Evolutionary conservation across 2,888 invertebrate genomes (phyloP), one percentile per base, ranked within the genome.

Genomic region (Biston betularia): DNA sequence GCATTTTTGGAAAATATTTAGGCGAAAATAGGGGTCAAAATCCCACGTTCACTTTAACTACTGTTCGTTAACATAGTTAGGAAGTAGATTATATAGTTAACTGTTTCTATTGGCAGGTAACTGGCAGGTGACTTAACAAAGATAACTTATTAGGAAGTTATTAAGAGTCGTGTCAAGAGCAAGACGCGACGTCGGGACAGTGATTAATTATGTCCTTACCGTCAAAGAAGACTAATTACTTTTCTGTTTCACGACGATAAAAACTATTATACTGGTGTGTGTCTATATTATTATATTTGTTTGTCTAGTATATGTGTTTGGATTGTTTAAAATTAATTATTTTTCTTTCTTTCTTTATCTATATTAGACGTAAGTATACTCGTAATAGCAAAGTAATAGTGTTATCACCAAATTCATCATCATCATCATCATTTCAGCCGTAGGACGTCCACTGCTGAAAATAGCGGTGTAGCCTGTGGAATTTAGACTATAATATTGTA

Each of bases 161-260:
- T 64, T 64, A 48, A 42, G 53, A 57, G 45, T 62, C 54, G 33
- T 34, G 59, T 42, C 54, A 49, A 38, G 48, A 64, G 45, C 45
- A 57, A 14, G 44, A 60, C 33, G n/a, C 24, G 48, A 40, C 38
- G 38, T 8, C 46, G 42, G 52, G 34, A 40, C 53, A 10, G 45
- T 64, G 58, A 64, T 59, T 58, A 64, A 64, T 64, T 54, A 59
- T 44, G 38, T 52, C 59, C 46, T 53, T 54, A 48, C 50, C 48
- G 64, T 59, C 59, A 49, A 64, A 64, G 52, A 59, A 64, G 44
- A 64, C 42, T 59, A 59, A 54, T 64, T 34, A 52, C 44, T 52
- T 11, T 12, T 38, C 38, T 45, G 38, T 15, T 53, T 53, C 24
- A 46, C 6, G 5, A 49, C 14, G 45, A 45, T 14, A 35, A 56